These are phyloP conservation scores for Pristionchus japonicus DNA, from an alignment of 2,888 invertebrate genomes.

Conservation along the genomic window DNA sequence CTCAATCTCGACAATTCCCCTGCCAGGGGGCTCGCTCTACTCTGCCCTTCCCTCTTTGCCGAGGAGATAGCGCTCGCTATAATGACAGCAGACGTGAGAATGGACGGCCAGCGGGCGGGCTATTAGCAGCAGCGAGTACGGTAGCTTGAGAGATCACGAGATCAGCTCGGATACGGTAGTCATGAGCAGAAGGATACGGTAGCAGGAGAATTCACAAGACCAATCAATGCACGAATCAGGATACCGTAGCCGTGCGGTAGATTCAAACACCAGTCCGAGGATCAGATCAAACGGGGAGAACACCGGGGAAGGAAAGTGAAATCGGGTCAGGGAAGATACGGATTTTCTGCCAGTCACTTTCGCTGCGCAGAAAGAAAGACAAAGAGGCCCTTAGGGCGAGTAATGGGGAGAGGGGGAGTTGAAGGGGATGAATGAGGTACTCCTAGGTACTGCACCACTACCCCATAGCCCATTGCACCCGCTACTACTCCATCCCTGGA, in stretches of 20 bases:
- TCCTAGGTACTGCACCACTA: neutral
- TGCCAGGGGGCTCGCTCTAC: neutral
- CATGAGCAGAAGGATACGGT: no score
- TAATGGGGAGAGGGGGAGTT: neutral
- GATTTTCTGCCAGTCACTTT: conserved; percentile 37
- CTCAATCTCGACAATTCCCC: neutral
- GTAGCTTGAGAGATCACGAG: neutral
- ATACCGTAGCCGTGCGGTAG: neutral
- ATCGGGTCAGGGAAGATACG: conserved; percentile 21
- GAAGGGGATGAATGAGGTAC: neutral
- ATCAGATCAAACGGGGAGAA: neutral
- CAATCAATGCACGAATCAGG: neutral
- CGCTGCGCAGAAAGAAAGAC: neutral
- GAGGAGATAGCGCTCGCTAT: neutral
- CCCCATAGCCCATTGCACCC: conserved; percentile 16
- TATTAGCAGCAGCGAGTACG: neutral
- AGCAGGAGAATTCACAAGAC: neutral
- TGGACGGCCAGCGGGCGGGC: neutral
- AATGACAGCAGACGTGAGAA: neutral
- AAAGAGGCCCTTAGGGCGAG: conserved; percentile 18
- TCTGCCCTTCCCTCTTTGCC: neutral
- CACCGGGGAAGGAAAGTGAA: conserved; percentile 40
- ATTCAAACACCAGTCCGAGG: conserved; percentile 30
- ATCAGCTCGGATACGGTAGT: neutral
- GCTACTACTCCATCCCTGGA: neutral